Evolutionary conservation across 2,113 vertebrate genomes (phyloP).

Genomic region (Camelus dromedarius): DNA sequence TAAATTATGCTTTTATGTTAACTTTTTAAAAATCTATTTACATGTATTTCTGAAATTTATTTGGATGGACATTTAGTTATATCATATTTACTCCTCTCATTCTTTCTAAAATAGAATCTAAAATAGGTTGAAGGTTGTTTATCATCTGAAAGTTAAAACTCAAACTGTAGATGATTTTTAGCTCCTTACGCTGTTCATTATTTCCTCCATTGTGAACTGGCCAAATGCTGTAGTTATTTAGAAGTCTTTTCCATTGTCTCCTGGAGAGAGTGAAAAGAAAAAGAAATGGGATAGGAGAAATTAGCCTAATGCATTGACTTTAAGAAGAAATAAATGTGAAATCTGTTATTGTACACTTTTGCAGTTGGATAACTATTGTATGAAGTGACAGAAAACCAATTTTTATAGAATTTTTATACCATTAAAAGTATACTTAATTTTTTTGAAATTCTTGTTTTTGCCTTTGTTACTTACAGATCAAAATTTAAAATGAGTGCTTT

Average conservation of each 20-base stretch:
- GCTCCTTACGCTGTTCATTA: rapidly evolving
- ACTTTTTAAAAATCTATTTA: background rate
- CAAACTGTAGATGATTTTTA: background rate
- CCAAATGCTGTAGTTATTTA: background rate
- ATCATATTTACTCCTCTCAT: background rate
- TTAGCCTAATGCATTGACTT: background rate
- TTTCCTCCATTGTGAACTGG: background rate
- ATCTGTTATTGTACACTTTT: background rate
- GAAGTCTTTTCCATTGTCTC: background rate
- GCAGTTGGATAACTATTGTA: background rate
- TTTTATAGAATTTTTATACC: background rate
- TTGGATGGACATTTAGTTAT: background rate
- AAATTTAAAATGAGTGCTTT: constrained; percentile 33
- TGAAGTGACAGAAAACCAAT: constrained; percentile 20
- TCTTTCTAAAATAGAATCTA: background rate
- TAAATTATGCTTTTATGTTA: background rate
- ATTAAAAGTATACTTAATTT: background rate
- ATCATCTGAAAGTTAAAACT: background rate
- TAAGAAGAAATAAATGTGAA: background rate
- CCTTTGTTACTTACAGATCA: background rate
- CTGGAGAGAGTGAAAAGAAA: background rate
- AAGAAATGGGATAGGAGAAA: background rate
- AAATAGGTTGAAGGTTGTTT: background rate
- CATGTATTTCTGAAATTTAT: background rate
- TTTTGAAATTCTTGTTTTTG: background rate